Percentiles rank a stretch among this genome's conserved stretches.
phyloP scores from a whole-genome alignment of 2,113 vertebrate species.

The Leiothrix lutea region DNA sequence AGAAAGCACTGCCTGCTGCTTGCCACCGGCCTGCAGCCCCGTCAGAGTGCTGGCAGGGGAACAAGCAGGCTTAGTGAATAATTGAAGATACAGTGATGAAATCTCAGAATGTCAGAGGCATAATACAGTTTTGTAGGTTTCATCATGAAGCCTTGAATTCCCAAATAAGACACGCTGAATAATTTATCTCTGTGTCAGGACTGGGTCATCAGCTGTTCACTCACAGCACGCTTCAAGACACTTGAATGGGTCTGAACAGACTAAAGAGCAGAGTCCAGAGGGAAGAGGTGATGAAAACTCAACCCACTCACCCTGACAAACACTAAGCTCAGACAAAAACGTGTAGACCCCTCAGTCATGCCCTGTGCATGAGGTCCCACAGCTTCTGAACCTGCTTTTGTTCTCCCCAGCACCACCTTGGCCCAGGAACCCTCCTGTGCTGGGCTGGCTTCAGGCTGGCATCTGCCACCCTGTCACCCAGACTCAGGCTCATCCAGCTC shows the following conservation, averaged over 20 bases:
- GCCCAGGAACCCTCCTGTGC: accelerated
- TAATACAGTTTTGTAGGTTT: conserved; percentile 69
- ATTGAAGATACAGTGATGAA: conserved; percentile 72
- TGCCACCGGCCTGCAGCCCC: not conserved
- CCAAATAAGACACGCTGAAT: conserved; percentile 74
- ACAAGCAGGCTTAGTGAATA: conserved; percentile 64
- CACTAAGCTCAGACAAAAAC: not conserved
- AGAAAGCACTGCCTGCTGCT: not conserved
- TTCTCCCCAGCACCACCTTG: accelerated
- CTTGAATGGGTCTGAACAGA: not conserved
- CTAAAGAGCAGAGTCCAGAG: not conserved
- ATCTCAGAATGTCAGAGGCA: conserved; percentile 59
- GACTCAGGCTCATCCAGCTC: not conserved
- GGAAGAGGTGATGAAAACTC: not conserved
- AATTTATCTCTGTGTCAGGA: conserved; percentile 73
- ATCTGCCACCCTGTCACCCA: not conserved
- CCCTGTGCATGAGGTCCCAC: not conserved
- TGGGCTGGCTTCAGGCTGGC: not conserved
- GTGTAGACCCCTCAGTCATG: not conserved
- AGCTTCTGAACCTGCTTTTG: not conserved
- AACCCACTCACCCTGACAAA: not conserved
- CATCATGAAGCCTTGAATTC: conserved; percentile 68
- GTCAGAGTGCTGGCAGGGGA: conserved; percentile 23
- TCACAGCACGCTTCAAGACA: not conserved
- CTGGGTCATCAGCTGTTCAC: conserved; percentile 70